Base-by-base conservation (phyloP, 2,888 invertebrate genomes). In the Atethmia centrago region DNA sequence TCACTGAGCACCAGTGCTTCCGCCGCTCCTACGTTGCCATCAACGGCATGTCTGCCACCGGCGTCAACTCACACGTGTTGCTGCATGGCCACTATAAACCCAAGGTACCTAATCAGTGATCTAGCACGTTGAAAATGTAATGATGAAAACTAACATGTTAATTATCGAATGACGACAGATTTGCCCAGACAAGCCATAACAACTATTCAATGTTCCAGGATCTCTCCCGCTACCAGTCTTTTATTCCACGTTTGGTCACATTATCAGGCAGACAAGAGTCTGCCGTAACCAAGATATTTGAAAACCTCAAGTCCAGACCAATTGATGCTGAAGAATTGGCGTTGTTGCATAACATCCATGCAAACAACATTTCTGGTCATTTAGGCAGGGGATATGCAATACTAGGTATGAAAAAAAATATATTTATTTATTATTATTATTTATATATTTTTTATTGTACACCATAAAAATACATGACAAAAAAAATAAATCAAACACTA, bases 1-100 rank as follows among this genome's bases (percentile, higher is more conserved):
- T 98, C 4, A 95, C 96, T 0, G 97, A 96, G 77, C 94, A 92
- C 92, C 96, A 87, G 74, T 93, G 87, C 1, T 97, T 97, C 94
- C 90, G 95, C 14, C 97, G 97, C 53, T 97, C 90, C 0, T 93
- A 89, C 68, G 82, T 88, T 1, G 94, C 53, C 7, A 19, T 65
- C 36, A 65, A 95, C 73, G 90, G 91, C 64, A 77, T 94, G 19
- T 94, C 95, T 0, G 66, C 92, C 47, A 92, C 92, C 42, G 95
- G 95, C 1, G 77, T 92, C 49, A 94, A 93, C 72, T 87, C 90
- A 0, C 95, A 95, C 66, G 88, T 93, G 8, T 82, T 95, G 9
- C 81, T 95, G 12, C 85, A 92, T 21, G 93, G 94, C 14, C 88
- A 88, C 74, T 90, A 91, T 59, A 95, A 92, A 61, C 88, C 90